Evolutionary conservation across 2,888 invertebrate genomes (phyloP).

Genomic region (Tenodera sinensis): DNA sequence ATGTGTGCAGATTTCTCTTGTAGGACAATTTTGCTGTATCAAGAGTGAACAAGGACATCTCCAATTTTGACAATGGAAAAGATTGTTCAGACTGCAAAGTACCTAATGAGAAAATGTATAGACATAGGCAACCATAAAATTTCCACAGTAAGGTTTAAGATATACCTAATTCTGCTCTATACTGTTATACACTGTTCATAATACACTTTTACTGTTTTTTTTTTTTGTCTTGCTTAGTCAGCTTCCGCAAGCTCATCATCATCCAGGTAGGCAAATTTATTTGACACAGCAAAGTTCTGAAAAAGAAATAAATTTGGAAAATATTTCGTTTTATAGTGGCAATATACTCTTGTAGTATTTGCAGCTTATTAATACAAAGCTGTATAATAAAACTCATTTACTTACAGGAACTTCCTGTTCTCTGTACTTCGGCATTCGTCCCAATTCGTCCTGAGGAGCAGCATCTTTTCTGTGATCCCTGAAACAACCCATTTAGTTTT

Average conservation of each 20-base stretch:
- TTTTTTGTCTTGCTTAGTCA: background rate
- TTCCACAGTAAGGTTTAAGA: background rate
- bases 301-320: constrained; percentile 39
- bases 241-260: constrained; percentile 47
- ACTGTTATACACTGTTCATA: background rate
- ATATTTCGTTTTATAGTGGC: background rate
- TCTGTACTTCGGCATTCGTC: constrained; percentile 66
- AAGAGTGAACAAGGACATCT: background rate
- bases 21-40: background rate
- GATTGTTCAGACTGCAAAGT: background rate
- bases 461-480: constrained; percentile 45
- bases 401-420: constrained; percentile 70
- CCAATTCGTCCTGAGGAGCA: constrained; percentile 36
- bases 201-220: background rate
- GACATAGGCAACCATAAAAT: background rate
- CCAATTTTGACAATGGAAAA: background rate
- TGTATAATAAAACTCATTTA: constrained; percentile 27
- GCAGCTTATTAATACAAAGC: background rate
- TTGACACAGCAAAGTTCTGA: constrained; percentile 70
- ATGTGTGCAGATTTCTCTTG: background rate
- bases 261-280: constrained; percentile 71
- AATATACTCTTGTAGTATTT: background rate
- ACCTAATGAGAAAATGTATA: background rate
- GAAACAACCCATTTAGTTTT: constrained; percentile 35
- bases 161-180: background rate